Evolutionary conservation across 2,113 vertebrate genomes (phyloP).

Genomic region (Hassar affinis): DNA sequence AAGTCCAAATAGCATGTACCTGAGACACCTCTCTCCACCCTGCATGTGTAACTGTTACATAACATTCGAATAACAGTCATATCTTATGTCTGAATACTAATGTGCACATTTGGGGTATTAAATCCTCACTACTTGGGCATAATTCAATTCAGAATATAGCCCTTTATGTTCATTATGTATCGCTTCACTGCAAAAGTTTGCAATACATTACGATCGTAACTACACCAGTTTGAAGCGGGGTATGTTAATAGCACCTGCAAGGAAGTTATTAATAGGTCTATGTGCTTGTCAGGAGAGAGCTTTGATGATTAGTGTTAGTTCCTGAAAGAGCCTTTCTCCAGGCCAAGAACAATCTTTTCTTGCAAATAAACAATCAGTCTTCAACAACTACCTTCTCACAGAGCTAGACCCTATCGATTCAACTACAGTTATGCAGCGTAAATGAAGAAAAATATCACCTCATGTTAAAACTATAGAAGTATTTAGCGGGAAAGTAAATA

Average conservation of each 20-base stretch:
- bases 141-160: neutral
- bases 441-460: neutral
- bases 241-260: constrained; percentile 53
- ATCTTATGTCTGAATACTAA: neutral
- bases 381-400: neutral
- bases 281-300: constrained; percentile 49
- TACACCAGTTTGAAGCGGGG: constrained; percentile 40
- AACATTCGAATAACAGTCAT: neutral
- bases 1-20: neutral
- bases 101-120: neutral
- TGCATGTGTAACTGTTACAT: neutral
- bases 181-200: neutral
- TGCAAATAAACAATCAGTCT: constrained; percentile 48
- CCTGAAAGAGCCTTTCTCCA: constrained; percentile 42
- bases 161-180: neutral
- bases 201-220: neutral
- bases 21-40: neutral
- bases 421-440: neutral
- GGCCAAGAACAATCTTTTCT: constrained; percentile 39
- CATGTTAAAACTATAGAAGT: neutral
- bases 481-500: neutral
- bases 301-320: constrained; percentile 53
- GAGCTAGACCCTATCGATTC: neutral
- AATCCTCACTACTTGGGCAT: neutral
- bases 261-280: constrained; percentile 52